Conservation (phyloP, 1,140 invertebrate species). For the Panagrolaimus sp. region DNA sequence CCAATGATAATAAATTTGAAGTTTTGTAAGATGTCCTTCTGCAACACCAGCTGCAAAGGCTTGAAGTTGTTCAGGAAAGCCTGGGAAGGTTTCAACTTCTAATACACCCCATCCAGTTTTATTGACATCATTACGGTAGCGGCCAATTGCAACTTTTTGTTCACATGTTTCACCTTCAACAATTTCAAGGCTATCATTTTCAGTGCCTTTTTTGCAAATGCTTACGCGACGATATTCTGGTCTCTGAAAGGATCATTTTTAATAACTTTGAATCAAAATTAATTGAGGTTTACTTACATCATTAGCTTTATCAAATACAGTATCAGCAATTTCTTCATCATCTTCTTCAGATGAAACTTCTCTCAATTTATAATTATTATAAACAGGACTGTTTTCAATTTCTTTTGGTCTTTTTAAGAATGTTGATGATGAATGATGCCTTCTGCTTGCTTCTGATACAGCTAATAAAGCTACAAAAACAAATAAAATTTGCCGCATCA, state of each 20-base stretch:
- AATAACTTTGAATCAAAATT: too few species aligned
- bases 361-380: too few species aligned
- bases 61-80: slow-evolving; percentile 44
- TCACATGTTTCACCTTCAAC: slow-evolving; percentile 15
- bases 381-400: too few species aligned
- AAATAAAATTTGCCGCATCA: too few species aligned
- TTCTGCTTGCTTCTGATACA: too few species aligned
- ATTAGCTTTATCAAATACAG: too few species aligned
- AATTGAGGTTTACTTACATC: too few species aligned
- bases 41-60: slow-evolving; percentile 56
- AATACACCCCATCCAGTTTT: slow-evolving; percentile 55
- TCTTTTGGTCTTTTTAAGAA: too few species aligned
- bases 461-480: too few species aligned
- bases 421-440: too few species aligned
- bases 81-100: slow-evolving; percentile 52
- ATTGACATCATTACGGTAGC: slow-evolving; percentile 51
- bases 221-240: slow-evolving; percentile 1
- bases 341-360: too few species aligned
- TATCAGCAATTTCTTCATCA: too few species aligned
- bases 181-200: neutral
- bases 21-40: slow-evolving; percentile 49
- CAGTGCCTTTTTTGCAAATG: neutral
- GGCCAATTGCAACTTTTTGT: slow-evolving; percentile 40
- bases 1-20: slow-evolving; percentile 54
- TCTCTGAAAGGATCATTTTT: neutral